Conservation (phyloP, 2,113 vertebrate genomes). For the Emydura subglobosa region DNA sequence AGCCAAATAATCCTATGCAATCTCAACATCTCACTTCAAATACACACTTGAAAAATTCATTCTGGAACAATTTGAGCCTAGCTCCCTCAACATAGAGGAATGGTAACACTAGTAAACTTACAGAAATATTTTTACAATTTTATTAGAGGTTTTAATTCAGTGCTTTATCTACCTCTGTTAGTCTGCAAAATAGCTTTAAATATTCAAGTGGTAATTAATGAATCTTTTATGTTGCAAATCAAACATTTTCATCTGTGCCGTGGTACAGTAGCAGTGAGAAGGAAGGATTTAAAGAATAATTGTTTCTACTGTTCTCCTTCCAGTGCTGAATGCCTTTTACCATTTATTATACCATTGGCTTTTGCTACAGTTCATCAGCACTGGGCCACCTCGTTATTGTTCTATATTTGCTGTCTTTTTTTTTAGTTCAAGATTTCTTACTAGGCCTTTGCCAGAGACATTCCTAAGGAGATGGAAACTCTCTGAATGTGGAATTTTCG, state of each 20-base stretch:
- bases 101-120: conserved; percentile 73
- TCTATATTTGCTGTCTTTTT: conserved; percentile 60
- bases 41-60: conserved; percentile 53
- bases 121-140: conserved; percentile 86
- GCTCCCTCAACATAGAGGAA: conserved; percentile 64
- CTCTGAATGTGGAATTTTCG: conserved; percentile 86
- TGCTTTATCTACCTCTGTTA: conserved; percentile 84
- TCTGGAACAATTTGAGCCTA: conserved; percentile 54
- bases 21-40: conserved; percentile 46
- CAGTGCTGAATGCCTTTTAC: conserved; percentile 66
- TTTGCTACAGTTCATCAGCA: conserved; percentile 54
- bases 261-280: conserved; percentile 59
- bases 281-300: conserved; percentile 76
- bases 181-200: conserved; percentile 86
- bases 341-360: conserved; percentile 53
- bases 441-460: conserved; percentile 80
- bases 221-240: conserved; percentile 88
- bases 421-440: conserved; percentile 74
- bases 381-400: conserved; percentile 46
- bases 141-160: conserved; percentile 85
- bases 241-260: conserved; percentile 82
- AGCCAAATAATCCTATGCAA: conserved; percentile 36
- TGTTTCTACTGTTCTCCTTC: conserved; percentile 68
- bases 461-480: conserved; percentile 86
- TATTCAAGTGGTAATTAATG: conserved; percentile 88